Percentiles rank a stretch among this genome's conserved stretches.
These are phyloP conservation scores for Cataglyphis rosenhaueri DNA, from an alignment of 2,888 invertebrate genomes.

Conservation along the genomic window DNA sequence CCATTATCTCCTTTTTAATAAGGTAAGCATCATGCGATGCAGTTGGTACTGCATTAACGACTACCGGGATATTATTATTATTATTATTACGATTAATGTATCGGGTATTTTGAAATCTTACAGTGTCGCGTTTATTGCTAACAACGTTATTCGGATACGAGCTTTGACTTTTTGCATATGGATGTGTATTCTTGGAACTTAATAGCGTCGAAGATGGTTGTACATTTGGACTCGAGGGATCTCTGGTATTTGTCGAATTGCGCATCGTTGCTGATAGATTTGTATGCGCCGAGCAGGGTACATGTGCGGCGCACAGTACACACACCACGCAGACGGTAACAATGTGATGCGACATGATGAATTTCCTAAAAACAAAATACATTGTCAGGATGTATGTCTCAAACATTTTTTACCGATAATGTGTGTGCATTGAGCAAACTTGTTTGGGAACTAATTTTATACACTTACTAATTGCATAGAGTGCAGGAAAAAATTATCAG, in stretches of 20 bases:
- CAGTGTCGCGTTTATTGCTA: constrained; percentile 55
- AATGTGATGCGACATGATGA: constrained; percentile 88
- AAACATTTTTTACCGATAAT: neutral
- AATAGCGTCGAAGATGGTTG: constrained; percentile 69
- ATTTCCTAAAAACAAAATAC: constrained; percentile 66
- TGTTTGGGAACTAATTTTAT: constrained; percentile 12
- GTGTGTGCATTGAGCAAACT: neutral
- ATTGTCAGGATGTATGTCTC: constrained; percentile 3
- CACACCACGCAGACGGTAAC: constrained; percentile 94
- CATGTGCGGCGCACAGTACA: constrained; percentile 91
- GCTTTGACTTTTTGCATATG: constrained; percentile 60
- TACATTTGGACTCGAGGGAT: constrained; percentile 64
- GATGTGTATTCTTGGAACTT: constrained; percentile 66
- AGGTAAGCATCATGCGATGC: constrained; percentile 25
- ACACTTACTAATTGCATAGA: neutral
- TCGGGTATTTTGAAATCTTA: constrained; percentile 62
- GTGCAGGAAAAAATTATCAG: constrained; percentile 59
- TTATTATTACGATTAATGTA: constrained; percentile 45
- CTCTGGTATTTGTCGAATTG: constrained; percentile 56
- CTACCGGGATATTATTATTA: constrained; percentile 1
- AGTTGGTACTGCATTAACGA: constrained; percentile 16
- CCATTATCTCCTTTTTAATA: constrained; percentile 28
- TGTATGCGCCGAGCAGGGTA: constrained; percentile 91
- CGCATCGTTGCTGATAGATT: constrained; percentile 79
- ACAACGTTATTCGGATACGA: constrained; percentile 56